phyloP scores from a whole-genome alignment of 2,797 vertebrate genomes.

The Meriones psammophilus region DNA sequence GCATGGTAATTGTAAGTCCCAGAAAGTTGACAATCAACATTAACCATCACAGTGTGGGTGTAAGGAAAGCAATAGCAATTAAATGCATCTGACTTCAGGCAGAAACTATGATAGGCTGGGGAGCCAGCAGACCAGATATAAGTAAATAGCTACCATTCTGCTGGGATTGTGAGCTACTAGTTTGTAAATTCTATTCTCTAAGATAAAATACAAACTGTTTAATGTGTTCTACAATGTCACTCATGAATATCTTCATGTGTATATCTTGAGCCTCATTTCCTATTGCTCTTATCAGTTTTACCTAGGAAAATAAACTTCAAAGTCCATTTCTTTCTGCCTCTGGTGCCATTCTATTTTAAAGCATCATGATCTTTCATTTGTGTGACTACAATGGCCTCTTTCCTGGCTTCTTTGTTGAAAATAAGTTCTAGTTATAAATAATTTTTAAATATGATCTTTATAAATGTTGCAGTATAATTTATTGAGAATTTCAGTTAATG shows the following conservation, averaged over 20 bases:
- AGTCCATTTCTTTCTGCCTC: constrained; percentile 57
- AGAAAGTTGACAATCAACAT: background rate
- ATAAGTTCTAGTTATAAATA: constrained; percentile 32
- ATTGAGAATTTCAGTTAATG: constrained; percentile 56
- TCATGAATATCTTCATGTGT: background rate
- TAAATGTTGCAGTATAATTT: constrained; percentile 59
- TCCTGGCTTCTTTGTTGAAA: constrained; percentile 46
- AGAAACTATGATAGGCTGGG: background rate
- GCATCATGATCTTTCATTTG: constrained; percentile 28
- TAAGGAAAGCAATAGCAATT: background rate
- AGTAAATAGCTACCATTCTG: background rate
- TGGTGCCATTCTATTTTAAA: background rate
- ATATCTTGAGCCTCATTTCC: constrained; percentile 55
- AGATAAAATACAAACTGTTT: constrained; percentile 20
- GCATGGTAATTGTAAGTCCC: background rate
- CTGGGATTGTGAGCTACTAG: background rate
- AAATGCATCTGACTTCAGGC: background rate
- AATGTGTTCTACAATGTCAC: constrained; percentile 12
- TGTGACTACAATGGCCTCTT: constrained; percentile 52
- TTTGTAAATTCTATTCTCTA: background rate
- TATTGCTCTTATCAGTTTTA: constrained; percentile 32
- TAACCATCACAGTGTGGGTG: background rate
- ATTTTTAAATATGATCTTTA: constrained; percentile 66
- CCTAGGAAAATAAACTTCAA: constrained; percentile 51
- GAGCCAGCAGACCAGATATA: background rate